Percentiles rank a stretch among this genome's conserved stretches.
Evolutionary conservation across 1,140 invertebrate species (phyloP).

Genomic region (Platorchestia sp.): DNA sequence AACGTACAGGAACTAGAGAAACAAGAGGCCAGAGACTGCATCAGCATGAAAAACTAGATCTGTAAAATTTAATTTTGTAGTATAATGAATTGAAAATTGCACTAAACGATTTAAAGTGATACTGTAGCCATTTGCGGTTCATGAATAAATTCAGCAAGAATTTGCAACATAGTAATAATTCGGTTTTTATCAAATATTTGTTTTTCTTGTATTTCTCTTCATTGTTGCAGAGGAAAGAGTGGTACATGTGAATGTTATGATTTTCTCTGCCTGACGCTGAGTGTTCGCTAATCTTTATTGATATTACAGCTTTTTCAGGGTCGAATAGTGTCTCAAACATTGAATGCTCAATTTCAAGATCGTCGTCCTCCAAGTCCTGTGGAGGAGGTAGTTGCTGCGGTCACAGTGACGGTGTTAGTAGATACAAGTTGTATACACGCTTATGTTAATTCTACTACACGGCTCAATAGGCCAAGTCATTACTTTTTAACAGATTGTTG

Average conservation of each 20-base stretch:
- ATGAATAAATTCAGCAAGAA: not conserved
- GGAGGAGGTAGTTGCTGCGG: not conserved
- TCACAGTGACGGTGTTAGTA: not conserved
- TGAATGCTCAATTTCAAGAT: not conserved
- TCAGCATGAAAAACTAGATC: not conserved
- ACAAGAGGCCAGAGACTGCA: not conserved
- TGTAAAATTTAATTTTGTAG: not conserved
- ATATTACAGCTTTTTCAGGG: not conserved
- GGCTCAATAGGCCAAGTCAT: too few relatives aligned
- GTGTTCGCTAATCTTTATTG: slow-evolving; percentile 10
- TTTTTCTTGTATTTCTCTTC: not conserved
- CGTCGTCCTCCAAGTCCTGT: not conserved
- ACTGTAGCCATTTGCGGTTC: not conserved
- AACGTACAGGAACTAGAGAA: not conserved
- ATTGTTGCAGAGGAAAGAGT: not conserved
- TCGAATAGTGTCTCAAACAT: not conserved
- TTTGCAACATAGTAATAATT: not conserved
- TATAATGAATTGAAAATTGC: not conserved
- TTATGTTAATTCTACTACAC: too few relatives aligned
- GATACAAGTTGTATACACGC: not conserved
- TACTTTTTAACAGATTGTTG: too few relatives aligned
- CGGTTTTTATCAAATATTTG: not conserved
- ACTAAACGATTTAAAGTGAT: not conserved
- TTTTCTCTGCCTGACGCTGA: not conserved
- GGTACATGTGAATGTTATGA: not conserved